Percentiles rank a stretch among this genome's conserved stretches.
phyloP scores from a whole-genome alignment of 2,797 vertebrate species.

The Heterohyrax brucei region DNA sequence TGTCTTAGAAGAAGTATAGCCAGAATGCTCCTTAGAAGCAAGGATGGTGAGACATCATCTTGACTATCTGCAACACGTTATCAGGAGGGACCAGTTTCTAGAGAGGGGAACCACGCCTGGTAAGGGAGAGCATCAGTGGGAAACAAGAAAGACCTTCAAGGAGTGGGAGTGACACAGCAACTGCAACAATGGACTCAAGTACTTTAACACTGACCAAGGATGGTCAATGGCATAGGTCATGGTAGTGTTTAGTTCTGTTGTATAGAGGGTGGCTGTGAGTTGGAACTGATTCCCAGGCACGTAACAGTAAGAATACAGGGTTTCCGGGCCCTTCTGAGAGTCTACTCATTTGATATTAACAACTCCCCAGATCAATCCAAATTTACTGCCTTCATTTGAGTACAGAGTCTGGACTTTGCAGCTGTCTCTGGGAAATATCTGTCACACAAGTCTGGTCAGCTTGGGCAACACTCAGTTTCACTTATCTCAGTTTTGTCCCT shows the following conservation, averaged over 20 bases:
- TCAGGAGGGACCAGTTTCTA: background rate
- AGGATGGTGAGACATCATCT: background rate
- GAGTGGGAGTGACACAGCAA: background rate
- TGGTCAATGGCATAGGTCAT: fast-evolving
- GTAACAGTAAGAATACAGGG: background rate
- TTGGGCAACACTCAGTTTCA: background rate
- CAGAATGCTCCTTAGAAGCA: background rate
- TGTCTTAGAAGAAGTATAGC: background rate
- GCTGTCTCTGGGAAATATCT: background rate
- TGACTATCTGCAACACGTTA: background rate
- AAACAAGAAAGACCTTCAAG: background rate
- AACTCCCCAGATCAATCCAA: background rate
- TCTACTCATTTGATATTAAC: background rate
- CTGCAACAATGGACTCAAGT: background rate
- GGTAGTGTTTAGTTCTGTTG: background rate
- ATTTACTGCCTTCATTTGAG: background rate
- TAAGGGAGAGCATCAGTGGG: background rate
- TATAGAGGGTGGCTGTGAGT: background rate
- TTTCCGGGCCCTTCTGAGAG: background rate
- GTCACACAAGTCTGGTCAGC: background rate
- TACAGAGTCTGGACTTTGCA: background rate
- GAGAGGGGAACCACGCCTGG: no score
- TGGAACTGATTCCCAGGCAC: background rate
- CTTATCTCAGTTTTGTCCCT: background rate
- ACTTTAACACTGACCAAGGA: background rate